Evolutionary conservation across 2,113 vertebrate genomes (phyloP).

Genomic region (Leptodactylus fuscus): DNA sequence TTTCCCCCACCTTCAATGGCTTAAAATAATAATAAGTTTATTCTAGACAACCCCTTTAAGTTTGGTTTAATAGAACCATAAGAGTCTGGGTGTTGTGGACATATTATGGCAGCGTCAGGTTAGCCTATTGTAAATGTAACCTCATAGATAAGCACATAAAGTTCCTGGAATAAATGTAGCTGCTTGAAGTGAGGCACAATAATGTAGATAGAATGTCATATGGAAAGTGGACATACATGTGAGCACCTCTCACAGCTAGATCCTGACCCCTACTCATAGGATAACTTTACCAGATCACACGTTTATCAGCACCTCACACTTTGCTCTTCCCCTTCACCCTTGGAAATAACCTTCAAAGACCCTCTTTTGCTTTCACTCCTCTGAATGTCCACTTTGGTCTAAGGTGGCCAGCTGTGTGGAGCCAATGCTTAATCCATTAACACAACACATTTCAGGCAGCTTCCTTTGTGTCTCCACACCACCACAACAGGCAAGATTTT

Average conservation of each 20-base stretch:
- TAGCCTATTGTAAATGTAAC: neutral
- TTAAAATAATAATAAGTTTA: too few relatives aligned
- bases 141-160: too few relatives aligned
- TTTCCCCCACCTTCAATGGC: too few relatives aligned
- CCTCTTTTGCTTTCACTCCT: neutral
- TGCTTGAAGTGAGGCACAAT: neutral
- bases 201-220: too few relatives aligned
- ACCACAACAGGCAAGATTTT: neutral
- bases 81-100: neutral
- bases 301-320: neutral
- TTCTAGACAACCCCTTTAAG: too few relatives aligned
- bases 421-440: constrained; percentile 20
- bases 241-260: neutral
- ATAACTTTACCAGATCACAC: constrained; percentile 11
- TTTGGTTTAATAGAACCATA: neutral
- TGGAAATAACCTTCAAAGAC: constrained; percentile 36
- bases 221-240: too few relatives aligned
- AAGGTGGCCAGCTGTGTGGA: constrained; percentile 35
- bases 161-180: too few relatives aligned
- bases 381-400: neutral
- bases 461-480: neutral
- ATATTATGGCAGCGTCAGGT: neutral
- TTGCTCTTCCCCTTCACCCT: neutral
- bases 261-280: neutral
- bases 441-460: constrained; percentile 29